phyloP scores from a whole-genome alignment of 2,797 vertebrate species.

The Spondyliosoma cantharus region DNA sequence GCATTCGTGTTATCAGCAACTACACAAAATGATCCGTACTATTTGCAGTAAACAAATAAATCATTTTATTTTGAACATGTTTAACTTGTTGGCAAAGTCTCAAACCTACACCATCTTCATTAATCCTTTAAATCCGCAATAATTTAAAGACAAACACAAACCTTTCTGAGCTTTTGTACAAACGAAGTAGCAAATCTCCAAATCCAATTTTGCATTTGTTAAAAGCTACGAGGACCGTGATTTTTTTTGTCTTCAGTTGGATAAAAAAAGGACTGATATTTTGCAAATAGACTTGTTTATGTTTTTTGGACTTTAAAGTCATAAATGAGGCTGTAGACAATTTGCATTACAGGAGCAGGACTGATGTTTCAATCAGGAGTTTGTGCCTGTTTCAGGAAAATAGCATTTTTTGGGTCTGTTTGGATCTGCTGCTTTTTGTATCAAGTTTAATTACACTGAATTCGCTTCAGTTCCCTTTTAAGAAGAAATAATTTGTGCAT shows the following conservation, averaged over 20 bases:
- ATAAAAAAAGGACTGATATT: background rate
- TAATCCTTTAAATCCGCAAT: slow-evolving; percentile 13
- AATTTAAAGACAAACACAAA: background rate
- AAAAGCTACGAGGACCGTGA: background rate
- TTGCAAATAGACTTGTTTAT: background rate
- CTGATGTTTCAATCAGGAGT: background rate
- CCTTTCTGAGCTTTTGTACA: slow-evolving; percentile 2
- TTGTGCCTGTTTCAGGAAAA: background rate
- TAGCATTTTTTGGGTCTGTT: background rate
- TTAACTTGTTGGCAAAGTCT: background rate
- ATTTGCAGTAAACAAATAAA: background rate
- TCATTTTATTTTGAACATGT: background rate
- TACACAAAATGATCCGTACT: background rate
- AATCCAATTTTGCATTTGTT: slow-evolving; percentile 6
- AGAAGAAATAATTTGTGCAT: background rate
- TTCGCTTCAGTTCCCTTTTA: background rate
- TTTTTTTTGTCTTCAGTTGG: background rate
- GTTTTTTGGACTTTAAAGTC: background rate
- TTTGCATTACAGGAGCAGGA: background rate
- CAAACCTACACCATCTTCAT: background rate
- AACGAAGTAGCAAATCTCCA: background rate
- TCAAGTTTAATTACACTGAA: background rate
- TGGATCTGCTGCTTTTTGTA: background rate
- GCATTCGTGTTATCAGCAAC: background rate
- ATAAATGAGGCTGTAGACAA: slow-evolving; percentile 1